These are phyloP conservation scores for Todiramphus chloris DNA, from an alignment of 2,113 vertebrate species.

Conservation along the genomic window DNA sequence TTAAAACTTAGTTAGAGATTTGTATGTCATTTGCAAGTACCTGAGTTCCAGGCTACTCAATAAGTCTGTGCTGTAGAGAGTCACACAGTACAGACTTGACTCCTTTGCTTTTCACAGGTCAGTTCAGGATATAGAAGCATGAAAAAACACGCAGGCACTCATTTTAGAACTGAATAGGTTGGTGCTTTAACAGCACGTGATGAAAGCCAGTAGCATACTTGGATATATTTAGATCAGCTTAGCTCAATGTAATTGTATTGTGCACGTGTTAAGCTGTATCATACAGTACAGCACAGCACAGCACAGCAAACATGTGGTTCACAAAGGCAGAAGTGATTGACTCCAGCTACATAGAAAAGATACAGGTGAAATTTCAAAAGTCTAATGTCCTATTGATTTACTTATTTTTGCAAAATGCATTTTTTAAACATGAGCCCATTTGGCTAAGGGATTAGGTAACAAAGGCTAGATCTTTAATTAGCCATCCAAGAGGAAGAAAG, in stretches of 20 bases:
- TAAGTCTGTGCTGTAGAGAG: not conserved
- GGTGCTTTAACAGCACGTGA: not conserved
- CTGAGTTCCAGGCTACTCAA: not conserved
- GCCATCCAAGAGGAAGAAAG: not conserved
- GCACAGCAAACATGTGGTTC: rapidly evolving
- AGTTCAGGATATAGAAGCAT: not conserved
- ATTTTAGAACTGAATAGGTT: not conserved
- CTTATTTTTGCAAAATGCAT: not conserved
- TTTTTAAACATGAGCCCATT: not conserved
- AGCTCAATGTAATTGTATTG: not conserved
- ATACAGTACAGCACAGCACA: not conserved
- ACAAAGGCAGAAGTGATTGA: not conserved
- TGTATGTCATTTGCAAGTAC: not conserved
- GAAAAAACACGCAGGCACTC: not conserved
- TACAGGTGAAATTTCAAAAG: not conserved
- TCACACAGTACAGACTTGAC: not conserved
- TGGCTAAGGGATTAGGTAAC: not conserved
- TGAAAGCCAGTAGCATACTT: not conserved
- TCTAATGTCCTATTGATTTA: not conserved
- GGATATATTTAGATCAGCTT: not conserved
- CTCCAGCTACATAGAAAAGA: not conserved
- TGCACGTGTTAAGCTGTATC: not conserved
- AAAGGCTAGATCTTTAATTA: not conserved
- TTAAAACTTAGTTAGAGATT: constrained; percentile 20
- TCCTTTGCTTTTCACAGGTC: not conserved